phyloP scores from a whole-genome alignment of 2,888 invertebrate genomes.

The Parascotia fuliginaria region DNA sequence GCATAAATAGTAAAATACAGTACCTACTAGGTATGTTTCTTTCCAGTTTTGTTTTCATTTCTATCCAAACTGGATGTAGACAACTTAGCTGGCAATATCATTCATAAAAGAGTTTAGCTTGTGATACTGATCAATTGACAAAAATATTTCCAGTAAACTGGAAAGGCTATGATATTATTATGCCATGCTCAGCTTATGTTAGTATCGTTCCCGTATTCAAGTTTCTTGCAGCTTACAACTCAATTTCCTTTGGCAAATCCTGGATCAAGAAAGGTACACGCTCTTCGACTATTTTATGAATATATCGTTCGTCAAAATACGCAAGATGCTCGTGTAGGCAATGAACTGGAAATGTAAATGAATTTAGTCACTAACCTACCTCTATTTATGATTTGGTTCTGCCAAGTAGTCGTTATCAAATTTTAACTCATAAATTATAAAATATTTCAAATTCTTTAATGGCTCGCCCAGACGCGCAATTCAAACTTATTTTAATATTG shows the following conservation, averaged over 20 bases:
- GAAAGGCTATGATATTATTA: conserved; percentile 49
- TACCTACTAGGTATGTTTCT: no score
- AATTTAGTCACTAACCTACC: neutral
- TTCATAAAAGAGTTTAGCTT: no score
- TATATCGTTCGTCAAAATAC: conserved; percentile 47
- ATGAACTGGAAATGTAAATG: neutral
- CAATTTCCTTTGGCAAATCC: conserved; percentile 73
- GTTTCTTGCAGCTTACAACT: conserved; percentile 71
- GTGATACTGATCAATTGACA: neutral
- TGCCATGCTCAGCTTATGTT: conserved; percentile 56
- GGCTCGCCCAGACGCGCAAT: no score
- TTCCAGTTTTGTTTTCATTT: no score
- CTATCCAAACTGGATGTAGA: no score
- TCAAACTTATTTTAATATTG: no score
- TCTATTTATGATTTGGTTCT: no score
- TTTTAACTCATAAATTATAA: no score
- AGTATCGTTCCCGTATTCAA: conserved; percentile 55
- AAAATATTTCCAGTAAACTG: conserved; percentile 34
- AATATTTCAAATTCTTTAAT: no score
- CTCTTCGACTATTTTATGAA: conserved; percentile 64
- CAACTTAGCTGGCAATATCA: no score
- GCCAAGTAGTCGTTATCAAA: no score
- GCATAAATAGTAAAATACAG: no score
- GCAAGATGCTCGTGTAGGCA: conserved; percentile 8
- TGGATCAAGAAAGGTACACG: conserved; percentile 67